Evolutionary conservation across 2,113 vertebrate species (phyloP), one percentile per base, ranked within the genome.

Genomic region (Gnathonemus echidnorhynchus): DNA sequence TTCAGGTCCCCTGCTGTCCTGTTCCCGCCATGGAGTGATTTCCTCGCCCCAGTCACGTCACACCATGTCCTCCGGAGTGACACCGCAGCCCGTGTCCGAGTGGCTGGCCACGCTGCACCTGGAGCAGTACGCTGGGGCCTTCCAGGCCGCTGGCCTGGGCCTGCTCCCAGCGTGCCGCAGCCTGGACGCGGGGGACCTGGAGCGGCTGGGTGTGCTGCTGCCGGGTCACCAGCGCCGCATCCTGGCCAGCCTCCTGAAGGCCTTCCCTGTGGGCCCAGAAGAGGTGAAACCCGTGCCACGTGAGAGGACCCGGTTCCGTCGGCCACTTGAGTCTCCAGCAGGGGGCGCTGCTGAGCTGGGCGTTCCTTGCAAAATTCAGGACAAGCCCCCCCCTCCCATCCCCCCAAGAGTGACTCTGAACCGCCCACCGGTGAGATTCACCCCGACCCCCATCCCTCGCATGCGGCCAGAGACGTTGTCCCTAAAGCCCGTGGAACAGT

Each of bases 181-280:
- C 46, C 94, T 98, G 90, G 97, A 94, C 0, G 92, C 95, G 0
- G 93, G 95, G 31, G 93, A 90, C 2, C 94, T 99, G 45, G 92
- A 96, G 88, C 92, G 0, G 45, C 96, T 98, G 35, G 98, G 98
- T 0, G 93, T 99, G 89, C 87, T 92, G 0, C 95, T 97, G 86
- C 97, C 98, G 0, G 98, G 98, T 1, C 98, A 99, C 90, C 97
- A 95, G 89, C 96, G 96, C 86, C 97, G 98, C 58, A 97, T 99
- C 89, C 93, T 99, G 35, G 94, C 97, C 0, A 98, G 97, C 2
- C 90, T 99, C 48, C 95, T 93, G 35, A 98, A 97, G 83, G 94
- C 96, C 5, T 94, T 95, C 0, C 13, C 92, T 0, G 92, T 90
- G 42, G 62, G 62, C 15, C 66, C 83, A 21, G 31, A 92, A 24